phyloP scores from a whole-genome alignment of 1,140 invertebrate species.

The Papilio aristodemus region DNA sequence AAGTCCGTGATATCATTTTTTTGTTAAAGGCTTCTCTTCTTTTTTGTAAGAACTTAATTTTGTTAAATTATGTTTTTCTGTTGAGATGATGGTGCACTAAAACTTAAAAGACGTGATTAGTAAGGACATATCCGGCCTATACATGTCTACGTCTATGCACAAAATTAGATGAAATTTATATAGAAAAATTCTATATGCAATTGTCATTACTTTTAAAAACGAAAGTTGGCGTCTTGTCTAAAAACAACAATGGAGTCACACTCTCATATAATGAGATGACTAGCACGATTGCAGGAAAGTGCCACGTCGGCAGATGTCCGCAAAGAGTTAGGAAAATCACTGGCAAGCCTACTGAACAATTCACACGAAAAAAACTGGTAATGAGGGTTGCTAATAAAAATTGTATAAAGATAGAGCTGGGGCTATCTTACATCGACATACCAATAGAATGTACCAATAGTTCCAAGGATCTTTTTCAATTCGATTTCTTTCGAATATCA shows the following conservation, averaged over 20 bases:
- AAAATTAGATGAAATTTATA: background rate
- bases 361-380: slow-evolving; percentile 65
- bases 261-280: slow-evolving; percentile 23
- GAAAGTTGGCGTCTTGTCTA: background rate
- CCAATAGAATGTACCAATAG: too few species aligned
- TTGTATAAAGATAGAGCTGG: slow-evolving; percentile 52
- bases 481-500: too few species aligned
- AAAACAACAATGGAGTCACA: slow-evolving; percentile 16
- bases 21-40: too few species aligned
- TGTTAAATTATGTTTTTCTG: too few species aligned
- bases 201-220: background rate
- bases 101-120: too few species aligned
- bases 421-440: background rate
- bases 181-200: background rate
- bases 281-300: slow-evolving; percentile 20
- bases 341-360: slow-evolving; percentile 60
- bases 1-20: too few species aligned
- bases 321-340: slow-evolving; percentile 51
- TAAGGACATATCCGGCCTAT: background rate
- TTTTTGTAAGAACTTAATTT: too few species aligned
- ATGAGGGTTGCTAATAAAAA: slow-evolving; percentile 58
- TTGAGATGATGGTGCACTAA: too few species aligned
- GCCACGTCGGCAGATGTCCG: slow-evolving; percentile 32
- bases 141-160: background rate
- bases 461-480: too few species aligned